These are phyloP conservation scores for Python bivittatus DNA, from an alignment of 2,113 vertebrate genomes.

Conservation along the genomic window DNA sequence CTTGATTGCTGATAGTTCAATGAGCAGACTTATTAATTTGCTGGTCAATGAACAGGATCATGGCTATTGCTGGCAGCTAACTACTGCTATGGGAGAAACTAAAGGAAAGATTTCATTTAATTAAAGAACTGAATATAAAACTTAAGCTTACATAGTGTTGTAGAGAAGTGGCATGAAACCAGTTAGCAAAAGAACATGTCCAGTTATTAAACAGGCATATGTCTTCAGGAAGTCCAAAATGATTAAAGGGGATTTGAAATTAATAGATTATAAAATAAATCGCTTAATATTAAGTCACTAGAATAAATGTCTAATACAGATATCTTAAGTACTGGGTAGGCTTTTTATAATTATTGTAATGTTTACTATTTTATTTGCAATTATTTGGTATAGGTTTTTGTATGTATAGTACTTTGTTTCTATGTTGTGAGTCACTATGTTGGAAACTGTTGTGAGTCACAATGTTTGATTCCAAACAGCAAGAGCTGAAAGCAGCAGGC, in stretches of 20 bases:
- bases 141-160: neutral
- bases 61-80: neutral
- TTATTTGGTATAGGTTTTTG: neutral
- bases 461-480: neutral
- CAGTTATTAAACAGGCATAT: neutral
- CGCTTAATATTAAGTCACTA: neutral
- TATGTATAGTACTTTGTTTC: neutral
- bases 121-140: neutral
- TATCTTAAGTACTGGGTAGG: neutral
- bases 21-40: neutral
- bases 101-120: neutral
- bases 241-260: neutral
- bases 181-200: neutral
- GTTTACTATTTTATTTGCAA: neutral
- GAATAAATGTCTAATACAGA: neutral
- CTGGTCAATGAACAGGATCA: neutral
- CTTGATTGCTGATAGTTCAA: neutral
- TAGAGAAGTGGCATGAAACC: neutral
- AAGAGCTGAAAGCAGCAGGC: neutral
- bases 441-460: neutral
- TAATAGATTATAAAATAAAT: neutral
- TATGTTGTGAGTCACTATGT: neutral
- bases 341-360: neutral
- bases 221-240: neutral
- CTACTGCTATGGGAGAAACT: neutral